Evolutionary conservation across 2,888 invertebrate species (phyloP), one percentile per base, ranked within the genome.

Genomic region (Tetragonisca angustula): DNA sequence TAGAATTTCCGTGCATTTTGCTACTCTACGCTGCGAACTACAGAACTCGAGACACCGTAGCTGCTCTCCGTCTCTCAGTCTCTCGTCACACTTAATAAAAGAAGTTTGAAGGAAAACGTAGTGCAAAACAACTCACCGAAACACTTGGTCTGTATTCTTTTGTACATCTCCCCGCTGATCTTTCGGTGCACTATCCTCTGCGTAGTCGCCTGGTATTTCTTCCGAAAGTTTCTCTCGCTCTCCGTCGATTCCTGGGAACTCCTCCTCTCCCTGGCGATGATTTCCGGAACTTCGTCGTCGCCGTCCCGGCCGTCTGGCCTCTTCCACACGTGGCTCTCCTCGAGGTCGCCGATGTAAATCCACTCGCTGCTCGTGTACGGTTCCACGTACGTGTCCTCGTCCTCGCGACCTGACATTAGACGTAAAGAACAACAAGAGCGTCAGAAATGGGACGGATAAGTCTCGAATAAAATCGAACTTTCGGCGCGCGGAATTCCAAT

Each of bases 101-200:
- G 11, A 61, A 61, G 61, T 61, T 32, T 13, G 24, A 49, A 32
- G 27, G 56, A 4, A 36, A 24, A 24, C 21, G 50, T 19, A 32
- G 75, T 52, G 19, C n/a, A 50, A n/a, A n/a, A 21, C 36, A 54
- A 95, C 97, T 97, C 95, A 98, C 98, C 97, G 93, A 98, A 98
- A 79, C 96, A 96, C 91, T 97, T 97, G 81, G 97, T 97, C 74
- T 97, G 96, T 92, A 98, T 97, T 86, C 98, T 96, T 92, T 97
- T 96, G 93, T 98, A 98, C 96, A 98, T 97, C 94, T 98, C 98
- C 75, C 98, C 96, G 92, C 98, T 98, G 73, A 98, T 98, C 93
- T 98, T 97, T 77, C 98, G 95, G 94, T 98, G 98, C 0, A 98
- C 98, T 95, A 98, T 97, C 76, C 98, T 96, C 94, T 98, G 98